Evolutionary conservation across 2,797 vertebrate species (phyloP), one percentile per base, ranked within the genome.

Genomic region (Lates japonicus): DNA sequence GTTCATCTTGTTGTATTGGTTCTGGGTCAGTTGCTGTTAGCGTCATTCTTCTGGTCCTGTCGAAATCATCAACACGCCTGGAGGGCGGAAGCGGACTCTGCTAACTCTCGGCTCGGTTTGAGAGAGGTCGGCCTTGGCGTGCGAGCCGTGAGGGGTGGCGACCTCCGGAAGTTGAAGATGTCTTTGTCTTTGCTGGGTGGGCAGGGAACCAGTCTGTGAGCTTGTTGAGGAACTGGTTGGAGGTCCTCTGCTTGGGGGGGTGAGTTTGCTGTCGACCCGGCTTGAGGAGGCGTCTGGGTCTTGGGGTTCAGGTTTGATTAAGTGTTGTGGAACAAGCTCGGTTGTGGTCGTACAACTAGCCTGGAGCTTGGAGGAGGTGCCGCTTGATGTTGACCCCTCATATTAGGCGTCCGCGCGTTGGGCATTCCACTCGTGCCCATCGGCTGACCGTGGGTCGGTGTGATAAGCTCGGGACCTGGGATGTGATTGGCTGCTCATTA

Each of bases 11-110:
- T 98, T 98, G 94, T 97, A 97, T 52, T 98, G 97, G 87, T 97
- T 98, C 82, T n/a, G n/a, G n/a, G n/a, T n/a, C n/a, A n/a, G n/a
- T n/a, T 99, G 90, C 98, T 99, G 91, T 99, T n/a, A 99, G 92
- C 1, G 98, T 99, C 97, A 98, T 91, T 55, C 97, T 99, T 99
- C 82, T 96, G 94, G 9, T 97, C 96, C 14, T 93, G 84, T 8
- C 96, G 93, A 0, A 8, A n/a, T 92, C 52, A 96, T 0, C 31
- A 83, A 22, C 20, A 83, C 72, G 0, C 49, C 76, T 0, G 89
- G 84, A 1, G 92, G 87, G 0, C 14, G 94, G 84, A 59, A 92
- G 76, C 0, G 92, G 95, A 75, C 20, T 85, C 81, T 94, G 95
- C 89, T 92, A 88, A 93, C 86, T 96, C 90, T 95, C 0, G 93